Base-by-base conservation (phyloP, 2,797 vertebrate genomes). In the Notoglanidium macrostoma region DNA sequence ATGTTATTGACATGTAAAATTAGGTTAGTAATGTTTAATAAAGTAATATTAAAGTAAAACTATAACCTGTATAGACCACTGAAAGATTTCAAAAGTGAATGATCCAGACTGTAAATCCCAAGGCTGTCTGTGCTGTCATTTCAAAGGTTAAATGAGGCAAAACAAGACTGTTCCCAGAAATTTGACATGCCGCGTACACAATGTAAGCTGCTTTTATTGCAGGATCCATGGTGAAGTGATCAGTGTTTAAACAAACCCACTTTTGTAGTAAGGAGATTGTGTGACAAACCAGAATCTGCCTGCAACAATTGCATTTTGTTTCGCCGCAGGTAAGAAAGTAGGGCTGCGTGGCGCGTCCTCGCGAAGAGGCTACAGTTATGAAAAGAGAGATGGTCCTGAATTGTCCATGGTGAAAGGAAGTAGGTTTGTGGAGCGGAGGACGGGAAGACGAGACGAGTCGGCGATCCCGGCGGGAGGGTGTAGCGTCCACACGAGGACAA, bases 251-350 rank as follows among this genome's bases (percentile, higher is more conserved):
- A 95, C 95, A 95, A 94, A 91, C 87, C 90, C 91, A 86, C 92
- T 85, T 94, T 93, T 95, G 95, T 95, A 90, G 91, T 91, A 83
- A 90, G 91, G 91, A 94, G 94, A 95, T 94, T 93, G 92, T 89
- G 92, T 94, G 92, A 95, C 93, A 91, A 91, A 90, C 85, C 86
- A 92, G 92, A 92, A 86, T 78, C 49, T 91, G 87, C 90, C 88
- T 90, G 90, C 88, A 83, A 95, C 93, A 95, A 94, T 93, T 93
- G 93, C 63, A 91, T 92, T 93, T 93, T 95, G 94, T 95, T 95
- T 85, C 70, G 4, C 55, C 17, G 17, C 70, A 74, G 70, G 83
- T 63, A 61, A 85, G 55, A 74, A 85, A 94, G 94, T 91, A 85
- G 85, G 86, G 86, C 90, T 91, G 85, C 92, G 92, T 89, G 84